Base-by-base conservation (phyloP, 1,140 invertebrate genomes). In the Sitophilus oryzae region DNA sequence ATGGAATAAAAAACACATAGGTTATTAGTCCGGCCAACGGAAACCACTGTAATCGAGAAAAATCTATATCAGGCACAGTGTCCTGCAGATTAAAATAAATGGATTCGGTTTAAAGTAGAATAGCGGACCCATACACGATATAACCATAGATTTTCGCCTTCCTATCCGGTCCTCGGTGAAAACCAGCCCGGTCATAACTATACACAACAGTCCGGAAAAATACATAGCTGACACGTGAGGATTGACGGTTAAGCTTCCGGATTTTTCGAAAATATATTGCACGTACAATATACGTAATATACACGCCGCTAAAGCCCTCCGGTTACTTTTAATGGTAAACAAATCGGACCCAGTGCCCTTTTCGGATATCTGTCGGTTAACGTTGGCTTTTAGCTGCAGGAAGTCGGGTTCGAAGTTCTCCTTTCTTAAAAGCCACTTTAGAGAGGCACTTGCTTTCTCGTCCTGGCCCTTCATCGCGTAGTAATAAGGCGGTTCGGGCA, bases 101-200 rank as follows among this genome's bases (percentile, higher is more conserved):
- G 15, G 78, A 77, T 46, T 80, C 73, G 9, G 76, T 70, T 25
- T 73, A 52, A 52, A 82, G 76, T 30, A 73, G 71, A 20, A 77
- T 48, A 45, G 73, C 78, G 41, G 77, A 78, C 34, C 76, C 22
- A 69, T 68, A 34, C 74, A 78, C 0, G 84, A 86, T 23, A 81
- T 62, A 3, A 82, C 67, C 8, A 88, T 69, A 5, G 89, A 71
- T 16, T 79, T 77, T 64, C 80, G 79, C 61, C 87, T 75, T 10
- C 88, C 86, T 14, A 78, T 74, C 50, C 77, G 78, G 71, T 90
- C 87, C 46, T 88, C 82, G 36, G 85, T 65, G 25, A 82, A 67
- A 0, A 79, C 80, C 0, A 81, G 78, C 44, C 80, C 62, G 6
- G 78, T 73, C 0, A 82, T 81, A 0, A 81, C 82, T 1, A 81